phyloP scores from a whole-genome alignment of 2,888 invertebrate species.

The Diachrysia chrysitis region DNA sequence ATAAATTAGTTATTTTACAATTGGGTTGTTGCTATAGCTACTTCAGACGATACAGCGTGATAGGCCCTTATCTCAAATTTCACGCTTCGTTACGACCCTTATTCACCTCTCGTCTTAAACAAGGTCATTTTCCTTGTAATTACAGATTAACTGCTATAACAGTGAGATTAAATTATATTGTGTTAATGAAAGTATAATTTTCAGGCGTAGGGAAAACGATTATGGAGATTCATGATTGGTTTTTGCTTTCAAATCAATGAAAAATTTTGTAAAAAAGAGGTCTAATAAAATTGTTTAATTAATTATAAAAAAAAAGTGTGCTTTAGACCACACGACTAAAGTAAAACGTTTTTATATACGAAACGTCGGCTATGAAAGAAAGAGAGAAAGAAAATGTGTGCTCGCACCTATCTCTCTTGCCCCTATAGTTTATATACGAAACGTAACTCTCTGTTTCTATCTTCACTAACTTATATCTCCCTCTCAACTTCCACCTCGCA shows the following conservation, averaged over 20 bases:
- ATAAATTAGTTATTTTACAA: conserved; percentile 17
- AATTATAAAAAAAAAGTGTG: too few species aligned
- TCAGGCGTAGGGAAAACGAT: background rate
- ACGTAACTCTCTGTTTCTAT: too few species aligned
- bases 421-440: too few species aligned
- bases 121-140: conserved; percentile 33
- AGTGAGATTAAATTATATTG: conserved; percentile 20
- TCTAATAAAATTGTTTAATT: too few species aligned
- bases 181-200: background rate
- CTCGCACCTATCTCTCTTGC: too few species aligned
- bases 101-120: conserved; percentile 25
- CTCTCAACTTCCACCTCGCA: too few species aligned
- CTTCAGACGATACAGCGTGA: conserved; percentile 22
- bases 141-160: conserved; percentile 31
- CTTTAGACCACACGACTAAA: too few species aligned
- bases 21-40: conserved; percentile 6
- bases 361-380: too few species aligned
- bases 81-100: conserved; percentile 26
- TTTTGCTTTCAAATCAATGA: background rate
- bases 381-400: too few species aligned
- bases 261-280: background rate
- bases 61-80: conserved; percentile 41
- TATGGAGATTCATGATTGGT: background rate
- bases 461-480: too few species aligned
- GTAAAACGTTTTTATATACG: too few species aligned